Base-by-base conservation (phyloP, 2,888 invertebrate genomes). In the Thereva nobilitata region DNA sequence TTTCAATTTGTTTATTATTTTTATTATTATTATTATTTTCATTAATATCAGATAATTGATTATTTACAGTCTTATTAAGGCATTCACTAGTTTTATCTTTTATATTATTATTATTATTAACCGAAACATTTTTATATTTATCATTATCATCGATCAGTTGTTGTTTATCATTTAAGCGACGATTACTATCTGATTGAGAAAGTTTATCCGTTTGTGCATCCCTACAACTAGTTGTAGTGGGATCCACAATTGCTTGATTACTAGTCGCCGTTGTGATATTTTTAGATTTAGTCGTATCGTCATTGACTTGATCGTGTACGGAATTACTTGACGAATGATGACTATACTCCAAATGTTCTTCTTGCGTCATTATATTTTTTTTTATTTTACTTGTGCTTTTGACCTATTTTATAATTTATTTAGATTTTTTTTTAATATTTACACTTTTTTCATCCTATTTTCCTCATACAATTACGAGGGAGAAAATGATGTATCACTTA, bases 311-410 rank as follows among this genome's bases (percentile, higher is more conserved):
- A 66, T 67, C 64, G 57, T 41, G 44, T 59, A 69, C 67, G 53
- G 69, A 42, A 56, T 67, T 69, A 53, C 57, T 66, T 64, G 53
- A n/a, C 44, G 23, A 23, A 23, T 67, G 66, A 50, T 68, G 67
- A 67, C 68, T 53, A 45, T 37, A 10, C 37, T 70, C 67, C 66
- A 70, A 70, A 37, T 70, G 64, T 40, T 66, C 64, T 12, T 67
- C 68, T 66, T 66, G 68, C 66, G 68, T 70, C 68, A 68, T 68
- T 10, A 57, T 61, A 56, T 61, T 55, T 47, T n/a, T 57, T 10
- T 47, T n/a, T 40, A 10, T 12, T 12, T n/a, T 6, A 8, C 35
- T 40, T 37, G n/a, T 34, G 56, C 40, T 40, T 49, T 45, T 38
- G 34, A 37, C 49, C 45, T 47, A 61, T 57, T 57, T 45, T 23